Evolutionary conservation across 35 echinoderm and acorn worm species (phyloP).

Genomic region (Apostichopus californicus): DNA sequence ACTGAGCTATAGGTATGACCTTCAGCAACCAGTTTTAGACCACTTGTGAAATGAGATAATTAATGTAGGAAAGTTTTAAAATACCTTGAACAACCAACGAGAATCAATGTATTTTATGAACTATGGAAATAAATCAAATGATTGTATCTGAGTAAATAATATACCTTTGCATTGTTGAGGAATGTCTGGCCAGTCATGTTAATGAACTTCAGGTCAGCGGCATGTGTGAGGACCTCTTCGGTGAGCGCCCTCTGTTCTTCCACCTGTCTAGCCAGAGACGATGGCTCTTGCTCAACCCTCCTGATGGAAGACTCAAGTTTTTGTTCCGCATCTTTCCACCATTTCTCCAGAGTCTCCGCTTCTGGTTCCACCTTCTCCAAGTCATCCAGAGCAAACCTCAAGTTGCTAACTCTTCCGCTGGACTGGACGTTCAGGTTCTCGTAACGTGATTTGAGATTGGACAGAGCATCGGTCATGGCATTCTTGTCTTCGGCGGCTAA

Average conservation of each 20-base stretch:
- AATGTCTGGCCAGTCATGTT: constrained; percentile 98
- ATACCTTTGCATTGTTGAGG: constrained; percentile 93
- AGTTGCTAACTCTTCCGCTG: constrained; percentile 67
- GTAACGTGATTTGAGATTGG: constrained; percentile 79
- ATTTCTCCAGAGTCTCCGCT: constrained; percentile 67
- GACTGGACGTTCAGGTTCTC: constrained; percentile 87
- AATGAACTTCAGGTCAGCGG: constrained; percentile 93
- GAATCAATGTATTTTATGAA: neutral
- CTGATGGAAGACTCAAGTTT: constrained; percentile 68
- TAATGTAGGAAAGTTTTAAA: too few relatives aligned
- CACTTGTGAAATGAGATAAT: too few relatives aligned
- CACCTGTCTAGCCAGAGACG: constrained; percentile 75
- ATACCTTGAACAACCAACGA: too few relatives aligned
- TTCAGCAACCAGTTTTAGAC: too few relatives aligned
- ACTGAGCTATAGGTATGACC: too few relatives aligned
- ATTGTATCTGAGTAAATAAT: neutral
- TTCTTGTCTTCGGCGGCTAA: constrained; percentile 66
- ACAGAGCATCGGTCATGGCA: constrained; percentile 51
- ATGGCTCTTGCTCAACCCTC: constrained; percentile 73
- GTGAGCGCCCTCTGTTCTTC: constrained; percentile 80
- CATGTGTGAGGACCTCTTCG: constrained; percentile 86
- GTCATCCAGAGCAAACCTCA: constrained; percentile 83
- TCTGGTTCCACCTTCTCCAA: constrained; percentile 84
- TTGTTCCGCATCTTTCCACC: constrained; percentile 83
- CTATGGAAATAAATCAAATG: neutral